Conservation (phyloP, 1,140 invertebrate genomes). For the Drosophila eugracilis region DNA sequence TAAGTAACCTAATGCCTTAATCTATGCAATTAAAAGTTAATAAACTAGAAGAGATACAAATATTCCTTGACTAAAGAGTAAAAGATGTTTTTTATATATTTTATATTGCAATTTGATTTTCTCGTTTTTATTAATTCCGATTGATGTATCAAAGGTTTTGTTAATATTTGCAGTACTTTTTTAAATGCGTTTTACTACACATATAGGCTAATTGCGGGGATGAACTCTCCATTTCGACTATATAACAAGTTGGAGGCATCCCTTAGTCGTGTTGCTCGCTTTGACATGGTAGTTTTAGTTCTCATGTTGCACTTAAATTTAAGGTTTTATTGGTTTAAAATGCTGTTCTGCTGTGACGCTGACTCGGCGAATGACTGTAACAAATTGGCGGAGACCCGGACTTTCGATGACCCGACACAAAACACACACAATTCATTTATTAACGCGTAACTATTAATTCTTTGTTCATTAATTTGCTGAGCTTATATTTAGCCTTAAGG, state of each 20-base stretch:
- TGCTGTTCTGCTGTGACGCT: constrained; percentile 41
- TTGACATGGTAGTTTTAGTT: constrained; percentile 38
- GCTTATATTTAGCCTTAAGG: constrained; percentile 71
- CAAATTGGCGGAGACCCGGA: constrained; percentile 45
- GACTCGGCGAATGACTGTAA: constrained; percentile 56
- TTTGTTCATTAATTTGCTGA: constrained; percentile 75
- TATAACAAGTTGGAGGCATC: constrained; percentile 46
- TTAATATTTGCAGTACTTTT: constrained; percentile 47
- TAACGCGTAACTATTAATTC: constrained; percentile 72
- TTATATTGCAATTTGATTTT: constrained; percentile 67
- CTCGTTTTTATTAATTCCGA: constrained; percentile 53
- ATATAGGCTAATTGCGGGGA: constrained; percentile 66
- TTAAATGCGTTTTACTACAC: constrained; percentile 72
- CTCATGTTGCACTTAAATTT: constrained; percentile 47
- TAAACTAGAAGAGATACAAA: constrained; percentile 18
- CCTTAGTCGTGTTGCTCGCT: constrained; percentile 25
- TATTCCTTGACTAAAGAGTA: constrained; percentile 1
- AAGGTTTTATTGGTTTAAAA: constrained; percentile 37
- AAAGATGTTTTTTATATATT: constrained; percentile 4
- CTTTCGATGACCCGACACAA: constrained; percentile 56
- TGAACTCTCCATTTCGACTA: constrained; percentile 59
- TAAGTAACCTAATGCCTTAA: constrained; percentile 7
- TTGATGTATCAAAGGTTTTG: constrained; percentile 74
- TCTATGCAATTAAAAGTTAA: constrained; percentile 10
- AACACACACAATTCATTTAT: constrained; percentile 56